Conservation (phyloP, 2,888 invertebrate species). For the Andrena marginata region DNA sequence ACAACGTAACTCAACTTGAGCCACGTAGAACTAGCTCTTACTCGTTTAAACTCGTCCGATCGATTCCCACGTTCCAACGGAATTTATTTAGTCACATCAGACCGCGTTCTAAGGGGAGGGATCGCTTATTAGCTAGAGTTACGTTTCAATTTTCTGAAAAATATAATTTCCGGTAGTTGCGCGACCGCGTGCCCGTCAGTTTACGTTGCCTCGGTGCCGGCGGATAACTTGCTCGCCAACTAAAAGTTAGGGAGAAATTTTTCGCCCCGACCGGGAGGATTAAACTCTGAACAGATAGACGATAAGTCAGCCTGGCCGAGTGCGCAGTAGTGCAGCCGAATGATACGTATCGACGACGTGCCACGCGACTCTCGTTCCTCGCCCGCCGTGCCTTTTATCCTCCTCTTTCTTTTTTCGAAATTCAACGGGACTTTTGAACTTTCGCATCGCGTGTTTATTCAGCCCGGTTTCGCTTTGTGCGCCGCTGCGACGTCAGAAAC, state of each 20-base stretch:
- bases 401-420: conserved; percentile 23
- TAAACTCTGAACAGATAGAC: conserved; percentile 22
- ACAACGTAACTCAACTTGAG: neutral
- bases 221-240: conserved; percentile 25
- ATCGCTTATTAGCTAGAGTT: conserved; percentile 5
- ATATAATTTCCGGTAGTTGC: conserved; percentile 39
- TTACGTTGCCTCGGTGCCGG: neutral
- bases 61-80: conserved; percentile 3
- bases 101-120: neutral
- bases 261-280: conserved; percentile 18
- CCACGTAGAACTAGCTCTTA: neutral
- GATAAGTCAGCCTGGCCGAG: conserved; percentile 28
- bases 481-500: conserved; percentile 39
- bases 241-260: conserved; percentile 39
- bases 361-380: conserved; percentile 33
- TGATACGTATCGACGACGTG: conserved; percentile 43
- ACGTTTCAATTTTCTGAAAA: conserved; percentile 43
- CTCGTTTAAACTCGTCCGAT: neutral
- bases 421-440: conserved; percentile 41
- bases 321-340: conserved; percentile 29
- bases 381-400: neutral
- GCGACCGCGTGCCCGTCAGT: conserved; percentile 1
- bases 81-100: conserved; percentile 27
- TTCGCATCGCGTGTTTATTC: conserved; percentile 50
- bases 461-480: conserved; percentile 25